phyloP scores from a whole-genome alignment of 2,888 invertebrate species.

The Drosophila aldrichi region DNA sequence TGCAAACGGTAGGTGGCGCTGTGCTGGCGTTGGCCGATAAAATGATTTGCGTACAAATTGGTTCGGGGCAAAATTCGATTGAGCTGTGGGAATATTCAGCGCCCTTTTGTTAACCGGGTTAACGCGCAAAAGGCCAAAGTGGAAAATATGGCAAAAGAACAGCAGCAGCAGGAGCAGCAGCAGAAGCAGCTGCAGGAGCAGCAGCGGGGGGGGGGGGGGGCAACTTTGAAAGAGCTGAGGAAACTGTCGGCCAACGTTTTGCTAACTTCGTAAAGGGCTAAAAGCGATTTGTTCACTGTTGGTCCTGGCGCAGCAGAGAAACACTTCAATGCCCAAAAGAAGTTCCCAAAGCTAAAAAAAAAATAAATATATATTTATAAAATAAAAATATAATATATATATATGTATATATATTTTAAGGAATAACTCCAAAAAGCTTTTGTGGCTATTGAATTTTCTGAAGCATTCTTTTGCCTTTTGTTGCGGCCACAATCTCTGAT shows the following conservation, averaged over 20 bases:
- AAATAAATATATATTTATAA: slow-evolving; percentile 1
- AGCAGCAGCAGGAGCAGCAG: slow-evolving; percentile 18
- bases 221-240: slow-evolving; percentile 12
- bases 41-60: slow-evolving; percentile 83
- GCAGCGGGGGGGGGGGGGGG: slow-evolving; percentile 15
- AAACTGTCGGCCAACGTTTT: slow-evolving; percentile 44
- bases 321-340: slow-evolving; percentile 43
- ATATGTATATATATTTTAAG: not conserved
- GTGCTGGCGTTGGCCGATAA: slow-evolving; percentile 62
- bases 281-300: slow-evolving; percentile 54
- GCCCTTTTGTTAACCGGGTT: slow-evolving; percentile 77
- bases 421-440: slow-evolving; percentile 58
- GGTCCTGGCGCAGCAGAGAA: slow-evolving; percentile 24
- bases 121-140: slow-evolving; percentile 57
- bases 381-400: not conserved
- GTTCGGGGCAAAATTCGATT: slow-evolving; percentile 80
- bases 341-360: slow-evolving; percentile 22
- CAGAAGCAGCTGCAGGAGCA: slow-evolving; percentile 32
- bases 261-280: slow-evolving; percentile 62
- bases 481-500: slow-evolving; percentile 39
- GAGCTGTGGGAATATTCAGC: slow-evolving; percentile 78
- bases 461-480: slow-evolving; percentile 38
- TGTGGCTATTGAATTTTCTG: slow-evolving; percentile 67
- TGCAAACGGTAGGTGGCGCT: slow-evolving; percentile 50
- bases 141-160: slow-evolving; percentile 64